These are phyloP conservation scores for Accipiter cooperii DNA, from an alignment of 2,113 vertebrate genomes.

Conservation along the genomic window DNA sequence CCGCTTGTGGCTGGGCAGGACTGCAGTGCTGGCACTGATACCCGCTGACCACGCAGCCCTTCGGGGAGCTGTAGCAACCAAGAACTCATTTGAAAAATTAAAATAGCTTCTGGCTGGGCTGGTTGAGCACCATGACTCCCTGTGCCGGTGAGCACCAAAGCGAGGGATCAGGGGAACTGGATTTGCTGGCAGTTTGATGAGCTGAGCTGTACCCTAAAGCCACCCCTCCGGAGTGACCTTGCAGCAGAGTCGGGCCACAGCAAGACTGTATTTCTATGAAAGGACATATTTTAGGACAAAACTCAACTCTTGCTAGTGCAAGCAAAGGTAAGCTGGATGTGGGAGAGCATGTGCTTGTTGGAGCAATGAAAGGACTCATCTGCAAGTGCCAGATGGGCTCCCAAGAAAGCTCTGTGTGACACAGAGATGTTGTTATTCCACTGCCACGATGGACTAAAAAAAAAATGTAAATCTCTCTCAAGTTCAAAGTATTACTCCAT, in stretches of 20 bases:
- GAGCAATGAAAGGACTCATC: not conserved
- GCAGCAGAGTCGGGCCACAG: not conserved
- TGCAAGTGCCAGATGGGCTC: not conserved
- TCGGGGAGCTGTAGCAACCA: not conserved
- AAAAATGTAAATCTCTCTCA: not conserved
- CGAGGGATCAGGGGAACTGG: not conserved
- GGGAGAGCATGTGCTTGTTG: not conserved
- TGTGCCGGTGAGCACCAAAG: fast-evolving
- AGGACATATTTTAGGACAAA: not conserved
- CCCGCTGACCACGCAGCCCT: not conserved
- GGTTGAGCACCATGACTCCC: not conserved
- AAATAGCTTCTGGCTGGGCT: not conserved
- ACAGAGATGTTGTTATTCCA: not conserved
- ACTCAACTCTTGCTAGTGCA: not conserved
- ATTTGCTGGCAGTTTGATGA: not conserved
- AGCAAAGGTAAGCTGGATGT: not conserved
- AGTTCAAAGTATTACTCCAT: not conserved
- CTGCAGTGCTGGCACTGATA: not conserved
- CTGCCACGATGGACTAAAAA: not conserved
- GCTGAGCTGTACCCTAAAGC: not conserved
- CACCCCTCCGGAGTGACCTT: not conserved
- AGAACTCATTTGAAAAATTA: not conserved
- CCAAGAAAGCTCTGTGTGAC: not conserved
- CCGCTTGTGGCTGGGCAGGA: not conserved
- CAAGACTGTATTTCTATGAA: not conserved